phyloP scores from a whole-genome alignment of 2,888 invertebrate genomes.

The Ctenicera cuprea region DNA sequence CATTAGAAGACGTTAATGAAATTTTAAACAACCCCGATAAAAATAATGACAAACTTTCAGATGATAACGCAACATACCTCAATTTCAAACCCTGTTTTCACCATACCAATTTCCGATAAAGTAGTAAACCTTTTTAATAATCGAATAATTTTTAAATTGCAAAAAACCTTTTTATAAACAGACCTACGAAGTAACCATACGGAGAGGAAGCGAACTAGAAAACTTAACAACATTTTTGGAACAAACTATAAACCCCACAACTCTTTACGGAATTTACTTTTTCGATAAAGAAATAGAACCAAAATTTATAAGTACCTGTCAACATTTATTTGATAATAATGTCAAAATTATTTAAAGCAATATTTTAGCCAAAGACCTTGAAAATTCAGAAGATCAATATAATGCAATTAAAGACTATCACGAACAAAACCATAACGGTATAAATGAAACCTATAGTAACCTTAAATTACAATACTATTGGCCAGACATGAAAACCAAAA shows the following conservation, averaged over 20 bases:
- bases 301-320: conserved; percentile 17
- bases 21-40: neutral
- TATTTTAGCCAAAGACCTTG: conserved; percentile 44
- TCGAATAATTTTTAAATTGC: conserved; percentile 25
- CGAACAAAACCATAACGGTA: conserved; percentile 47
- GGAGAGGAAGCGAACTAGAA: conserved; percentile 34
- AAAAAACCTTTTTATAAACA: conserved; percentile 32
- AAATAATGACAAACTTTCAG: neutral
- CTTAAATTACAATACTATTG: conserved; percentile 48
- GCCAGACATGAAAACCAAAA: conserved; percentile 48
- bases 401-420: conserved; percentile 52
- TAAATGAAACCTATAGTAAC: conserved; percentile 50
- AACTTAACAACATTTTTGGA: conserved; percentile 27
- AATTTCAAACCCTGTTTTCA: conserved; percentile 22
- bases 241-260: conserved; percentile 48
- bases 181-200: conserved; percentile 25
- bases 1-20: neutral
- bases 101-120: conserved; percentile 42
- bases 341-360: conserved; percentile 50
- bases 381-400: conserved; percentile 44
- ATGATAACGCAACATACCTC: conserved; percentile 23
- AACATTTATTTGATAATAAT: conserved; percentile 39
- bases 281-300: conserved; percentile 40
- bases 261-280: conserved; percentile 46
- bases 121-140: conserved; percentile 24